Base-by-base conservation (phyloP, 1,140 invertebrate species). In the Chelonus insularis region DNA sequence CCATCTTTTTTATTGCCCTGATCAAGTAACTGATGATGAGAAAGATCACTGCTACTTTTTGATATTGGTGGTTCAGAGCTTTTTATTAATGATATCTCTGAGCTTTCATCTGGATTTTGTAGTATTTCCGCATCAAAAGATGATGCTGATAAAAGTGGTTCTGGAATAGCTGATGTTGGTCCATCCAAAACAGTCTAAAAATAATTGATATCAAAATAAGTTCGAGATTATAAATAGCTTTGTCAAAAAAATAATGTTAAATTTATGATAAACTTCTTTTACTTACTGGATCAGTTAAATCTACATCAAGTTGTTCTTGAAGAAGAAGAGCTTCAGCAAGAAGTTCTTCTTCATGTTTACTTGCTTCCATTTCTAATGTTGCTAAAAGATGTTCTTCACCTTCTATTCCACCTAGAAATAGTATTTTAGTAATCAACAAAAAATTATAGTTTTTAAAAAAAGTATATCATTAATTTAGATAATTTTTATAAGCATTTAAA, bases 301-400 rank as follows among this genome's bases (percentile, higher is more conserved):
- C 78, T n/a, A 79, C 79, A 16, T 76, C 76, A 25, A 82, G 72
- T 39, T 78, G 74, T 50, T 83, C 81, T 65, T 82, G 80, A 8
- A 83, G 67, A n/a, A 83, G 69, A 23, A 83, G 61, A 3, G 82
- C 80, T 65, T 82, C 82, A 3, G 78, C 78, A 9, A 83, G 66
- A 32, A 80, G 63, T 48, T 82, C 78, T 41, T 81, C 80, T 57
- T 81, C 79, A 20, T 77, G 73, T 62, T 82, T 81, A n/a, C 50
- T 76, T 4, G 77, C 75, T 45, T 80, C 75, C 74, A 81, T 78
- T 66, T 73, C 74, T 21, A 82, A 71, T 2, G 78, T 78, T 8
- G 78, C 76, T 18, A 82, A 55, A 52, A 82, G 68, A 64, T 80
- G 73, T 57, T 80, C 79, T 47, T 80, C 77, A 25, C 74, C 74